Evolutionary conservation across 2,113 vertebrate species (phyloP).

Genomic region (Burhinus bistriatus): DNA sequence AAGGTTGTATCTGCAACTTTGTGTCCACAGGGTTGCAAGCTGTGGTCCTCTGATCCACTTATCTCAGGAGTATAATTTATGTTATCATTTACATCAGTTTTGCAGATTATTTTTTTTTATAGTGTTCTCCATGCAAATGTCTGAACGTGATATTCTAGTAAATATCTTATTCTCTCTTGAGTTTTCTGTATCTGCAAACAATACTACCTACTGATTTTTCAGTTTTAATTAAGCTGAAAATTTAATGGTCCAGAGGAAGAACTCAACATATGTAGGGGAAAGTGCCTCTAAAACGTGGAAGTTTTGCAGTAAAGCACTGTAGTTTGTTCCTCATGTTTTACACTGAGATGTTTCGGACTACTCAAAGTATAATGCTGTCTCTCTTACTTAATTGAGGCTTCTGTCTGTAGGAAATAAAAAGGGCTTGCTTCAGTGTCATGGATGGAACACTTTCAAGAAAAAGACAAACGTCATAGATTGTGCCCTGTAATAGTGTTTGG

Average conservation of each 20-base stretch:
- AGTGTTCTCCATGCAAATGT: neutral
- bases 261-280: too few relatives aligned
- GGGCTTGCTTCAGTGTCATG: neutral
- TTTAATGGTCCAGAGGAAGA: neutral
- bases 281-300: neutral
- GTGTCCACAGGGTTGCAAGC: rapidly evolving
- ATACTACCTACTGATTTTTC: neutral
- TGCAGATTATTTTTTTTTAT: neutral
- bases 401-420: neutral
- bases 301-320: neutral
- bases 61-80: rapidly evolving
- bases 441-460: neutral
- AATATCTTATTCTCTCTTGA: neutral
- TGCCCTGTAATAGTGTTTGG: neutral
- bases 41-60: neutral
- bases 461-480: neutral
- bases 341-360: neutral
- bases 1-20: neutral
- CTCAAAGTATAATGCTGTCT: neutral
- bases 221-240: neutral
- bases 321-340: neutral
- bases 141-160: rapidly evolving
- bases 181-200: neutral
- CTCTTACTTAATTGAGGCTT: neutral
- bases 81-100: neutral